Evolutionary conservation across 2,888 invertebrate genomes (phyloP).

Genomic region (Drosophila monieri): DNA sequence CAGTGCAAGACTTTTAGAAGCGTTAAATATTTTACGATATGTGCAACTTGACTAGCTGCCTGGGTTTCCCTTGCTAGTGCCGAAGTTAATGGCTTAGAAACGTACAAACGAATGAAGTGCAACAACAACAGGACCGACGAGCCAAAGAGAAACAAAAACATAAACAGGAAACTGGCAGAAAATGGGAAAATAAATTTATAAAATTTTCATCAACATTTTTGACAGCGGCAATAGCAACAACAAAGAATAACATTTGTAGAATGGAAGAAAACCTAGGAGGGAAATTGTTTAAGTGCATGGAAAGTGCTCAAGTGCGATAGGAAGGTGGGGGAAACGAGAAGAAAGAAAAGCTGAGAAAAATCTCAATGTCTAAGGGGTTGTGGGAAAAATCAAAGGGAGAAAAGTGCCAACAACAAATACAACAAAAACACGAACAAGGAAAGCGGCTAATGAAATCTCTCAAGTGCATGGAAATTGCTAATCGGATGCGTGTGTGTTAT

Average conservation of each 20-base stretch:
- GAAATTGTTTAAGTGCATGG: constrained; percentile 78
- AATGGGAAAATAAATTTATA: constrained; percentile 64
- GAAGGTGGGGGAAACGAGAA: neutral
- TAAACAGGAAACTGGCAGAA: constrained; percentile 22
- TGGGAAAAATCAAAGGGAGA: constrained; percentile 13
- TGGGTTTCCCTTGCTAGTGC: constrained; percentile 13
- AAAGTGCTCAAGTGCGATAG: constrained; percentile 65
- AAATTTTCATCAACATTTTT: constrained; percentile 75
- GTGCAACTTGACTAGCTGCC: constrained; percentile 25
- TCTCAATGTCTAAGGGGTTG: neutral
- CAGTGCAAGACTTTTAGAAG: constrained; percentile 69
- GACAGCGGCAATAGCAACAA: constrained; percentile 20
- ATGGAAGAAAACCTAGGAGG: constrained; percentile 61
- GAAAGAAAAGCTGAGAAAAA: constrained; percentile 11
- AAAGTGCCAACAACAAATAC: constrained; percentile 23
- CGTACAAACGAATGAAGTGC: constrained; percentile 68
- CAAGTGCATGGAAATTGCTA: constrained; percentile 76
- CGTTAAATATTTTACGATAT: constrained; percentile 79
- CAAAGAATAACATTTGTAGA: constrained; percentile 49
- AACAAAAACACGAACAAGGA: constrained; percentile 27
- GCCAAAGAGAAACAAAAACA: neutral
- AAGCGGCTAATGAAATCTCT: constrained; percentile 57
- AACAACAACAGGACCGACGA: constrained; percentile 44
- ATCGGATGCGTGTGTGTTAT: constrained; percentile 56
- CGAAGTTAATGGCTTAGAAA: constrained; percentile 73